Evolutionary conservation across 2,888 invertebrate genomes (phyloP), one percentile per base, ranked within the genome.

Genomic region (Noctuana brunneofusca): DNA sequence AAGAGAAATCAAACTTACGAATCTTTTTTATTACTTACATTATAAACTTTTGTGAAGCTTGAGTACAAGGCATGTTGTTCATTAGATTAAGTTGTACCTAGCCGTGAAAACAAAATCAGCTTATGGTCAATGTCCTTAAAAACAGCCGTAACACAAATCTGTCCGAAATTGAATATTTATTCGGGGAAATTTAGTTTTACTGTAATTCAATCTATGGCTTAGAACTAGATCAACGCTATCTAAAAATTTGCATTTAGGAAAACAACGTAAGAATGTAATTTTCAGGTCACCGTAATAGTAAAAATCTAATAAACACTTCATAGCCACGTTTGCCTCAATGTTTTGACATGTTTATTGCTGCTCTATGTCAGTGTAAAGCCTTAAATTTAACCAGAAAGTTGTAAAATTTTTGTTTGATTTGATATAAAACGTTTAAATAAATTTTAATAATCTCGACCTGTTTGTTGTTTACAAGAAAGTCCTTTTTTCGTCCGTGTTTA

Each of bases 211-310:
- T 20, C 22, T 32, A 27, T 57, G 18, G 12, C 57, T 20, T 59
- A 53, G 54, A 54, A 38, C 16, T 62, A 48, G 48, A 55, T 54
- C 60, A 55, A 48, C 48, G 48, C 24, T 49, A 62, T 54, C 20
- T 49, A 27, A 62, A 41, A 22, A 62, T 62, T 62, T n/a, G 12
- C 54, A 62, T 48, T 38, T 12, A 62, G 48, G 48, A 38, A 55
- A 54, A 54, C 50, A 35, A 43, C 24, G 14, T 53, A 14, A 53
- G 43, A 20, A 46, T 32, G 46, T 54, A 4, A 60, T 24, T 38
- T 49, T 62, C 54, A 14, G 60, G 60, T 62, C 60, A 55, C n/a
- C 6, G 24, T 22, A 48, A 48, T 62, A 62, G 48, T 55, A 62
- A 62, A 52, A 62, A 54, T 55, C 48, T 16, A 22, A 55, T 41